Conservation (phyloP, 2,113 vertebrate genomes). For the Ictalurus furcatus region DNA sequence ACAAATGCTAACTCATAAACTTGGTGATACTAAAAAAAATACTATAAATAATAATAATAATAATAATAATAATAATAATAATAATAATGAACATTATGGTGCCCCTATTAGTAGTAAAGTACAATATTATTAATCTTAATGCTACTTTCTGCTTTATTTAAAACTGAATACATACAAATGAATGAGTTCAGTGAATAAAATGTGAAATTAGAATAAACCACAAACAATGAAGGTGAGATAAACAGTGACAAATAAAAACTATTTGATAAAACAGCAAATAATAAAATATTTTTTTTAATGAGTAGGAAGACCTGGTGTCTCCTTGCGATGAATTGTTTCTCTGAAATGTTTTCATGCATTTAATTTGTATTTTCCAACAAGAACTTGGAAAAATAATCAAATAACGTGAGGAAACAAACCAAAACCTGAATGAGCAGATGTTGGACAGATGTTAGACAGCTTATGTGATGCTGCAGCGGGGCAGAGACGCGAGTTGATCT, state of each 20-base stretch:
- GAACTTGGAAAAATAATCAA: neutral
- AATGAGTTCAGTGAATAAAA: no score
- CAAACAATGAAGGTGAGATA: neutral
- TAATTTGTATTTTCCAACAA: neutral
- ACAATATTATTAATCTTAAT: neutral
- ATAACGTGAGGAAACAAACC: neutral
- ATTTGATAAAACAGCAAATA: no score
- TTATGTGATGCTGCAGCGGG: neutral
- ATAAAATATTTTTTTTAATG: no score
- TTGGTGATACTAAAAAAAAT: no score
- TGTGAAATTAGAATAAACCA: no score
- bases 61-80: no score
- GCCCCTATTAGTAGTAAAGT: neutral
- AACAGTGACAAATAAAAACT: neutral
- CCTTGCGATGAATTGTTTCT: no score
- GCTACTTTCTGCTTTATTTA: neutral
- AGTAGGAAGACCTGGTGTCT: no score
- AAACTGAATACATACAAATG: neutral
- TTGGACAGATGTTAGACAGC: neutral
- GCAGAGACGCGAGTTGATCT: constrained; percentile 11
- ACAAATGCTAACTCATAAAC: no score
- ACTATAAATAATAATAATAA: no score
- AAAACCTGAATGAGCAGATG: neutral
- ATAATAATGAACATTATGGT: no score
- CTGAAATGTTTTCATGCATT: neutral